phyloP scores from a whole-genome alignment of 2,888 invertebrate species.

The Drosophila emarginata region DNA sequence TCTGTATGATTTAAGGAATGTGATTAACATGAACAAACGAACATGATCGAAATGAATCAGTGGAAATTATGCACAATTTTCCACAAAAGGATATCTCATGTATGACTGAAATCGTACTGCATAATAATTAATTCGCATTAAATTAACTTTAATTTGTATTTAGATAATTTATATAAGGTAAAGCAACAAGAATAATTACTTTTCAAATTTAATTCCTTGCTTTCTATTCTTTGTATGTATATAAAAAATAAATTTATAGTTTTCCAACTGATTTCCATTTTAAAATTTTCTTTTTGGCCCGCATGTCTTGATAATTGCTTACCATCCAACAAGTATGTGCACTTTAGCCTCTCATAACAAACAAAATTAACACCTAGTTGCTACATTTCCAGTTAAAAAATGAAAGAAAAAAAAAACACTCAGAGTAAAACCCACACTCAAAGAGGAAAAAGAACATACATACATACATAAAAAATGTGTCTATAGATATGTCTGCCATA shows the following conservation, averaged over 20 bases:
- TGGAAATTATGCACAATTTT: conserved; percentile 2
- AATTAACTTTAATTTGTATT: no score
- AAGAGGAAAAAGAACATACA: conserved; percentile 5
- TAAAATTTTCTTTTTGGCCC: conserved; percentile 36
- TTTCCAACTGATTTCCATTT: conserved; percentile 16
- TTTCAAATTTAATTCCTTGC: no score
- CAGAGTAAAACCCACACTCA: conserved; percentile 30
- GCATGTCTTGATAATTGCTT: conserved; percentile 52
- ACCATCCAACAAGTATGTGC: conserved; percentile 33
- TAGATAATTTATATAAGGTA: no score
- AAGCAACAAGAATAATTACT: no score
- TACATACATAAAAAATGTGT: neutral
- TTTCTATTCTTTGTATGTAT: no score
- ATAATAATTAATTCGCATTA: no score
- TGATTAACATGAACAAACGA: conserved; percentile 12
- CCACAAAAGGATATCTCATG: no score
- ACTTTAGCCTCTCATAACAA: conserved; percentile 51
- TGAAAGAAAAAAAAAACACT: conserved; percentile 25
- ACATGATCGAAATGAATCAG: conserved; percentile 8
- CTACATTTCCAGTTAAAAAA: conserved; percentile 65
- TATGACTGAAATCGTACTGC: no score
- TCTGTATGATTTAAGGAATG: conserved; percentile 9
- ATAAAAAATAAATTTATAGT: no score
- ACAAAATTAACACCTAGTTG: conserved; percentile 70
- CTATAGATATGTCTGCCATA: no score